Base-by-base conservation (phyloP, 2,888 invertebrate species). In the Camptogramma bilineatum region DNA sequence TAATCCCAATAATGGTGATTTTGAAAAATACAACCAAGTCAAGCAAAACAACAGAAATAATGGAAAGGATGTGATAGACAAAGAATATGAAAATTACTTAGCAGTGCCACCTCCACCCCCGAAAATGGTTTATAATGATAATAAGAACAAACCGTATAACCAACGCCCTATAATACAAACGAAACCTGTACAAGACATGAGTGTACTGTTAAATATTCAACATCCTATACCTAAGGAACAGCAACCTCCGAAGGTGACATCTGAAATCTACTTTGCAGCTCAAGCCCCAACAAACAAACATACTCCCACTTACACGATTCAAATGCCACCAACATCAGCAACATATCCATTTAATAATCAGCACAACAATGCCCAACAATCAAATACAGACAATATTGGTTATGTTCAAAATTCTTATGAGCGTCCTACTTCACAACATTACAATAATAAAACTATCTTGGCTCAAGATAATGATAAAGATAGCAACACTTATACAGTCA, bases 81-180 rank as follows among this genome's bases (percentile, higher is more conserved):
- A 87, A 60, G 93, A 93, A 67, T 94, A 93, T 69, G 93, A 93
- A 77, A 90, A 91, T 68, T 93, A 87, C 69, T 79, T 94, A 28
- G 88, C 93, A 19, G 93, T 93, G 31, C 93, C 93, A n/a, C 91
- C 90, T 46, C 92, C 91, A 31, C 92, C 92, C 10, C 87, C 86
- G n/a, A 88, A 89, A 76, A 80, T 76, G 71, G 76, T 84, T 57
- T 86, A 75, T 21, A 86, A 83, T 73, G 89, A 91, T 44, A 82
- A 75, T 31, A 88, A 85, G 39, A 87, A 80, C 62, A 88, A 90
- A 64, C 86, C 84, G 0, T 88, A 88, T 46, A 84, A 79, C 56
- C 89, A 90, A 73, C 78, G 86, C 19, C 93, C 91, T 4, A 81
- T 89, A 51, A 78, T 90, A 44, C 92, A 92, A 68, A 88, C 83